Base-by-base conservation (phyloP, 1,140 invertebrate genomes). In the Batillaria attramentaria region DNA sequence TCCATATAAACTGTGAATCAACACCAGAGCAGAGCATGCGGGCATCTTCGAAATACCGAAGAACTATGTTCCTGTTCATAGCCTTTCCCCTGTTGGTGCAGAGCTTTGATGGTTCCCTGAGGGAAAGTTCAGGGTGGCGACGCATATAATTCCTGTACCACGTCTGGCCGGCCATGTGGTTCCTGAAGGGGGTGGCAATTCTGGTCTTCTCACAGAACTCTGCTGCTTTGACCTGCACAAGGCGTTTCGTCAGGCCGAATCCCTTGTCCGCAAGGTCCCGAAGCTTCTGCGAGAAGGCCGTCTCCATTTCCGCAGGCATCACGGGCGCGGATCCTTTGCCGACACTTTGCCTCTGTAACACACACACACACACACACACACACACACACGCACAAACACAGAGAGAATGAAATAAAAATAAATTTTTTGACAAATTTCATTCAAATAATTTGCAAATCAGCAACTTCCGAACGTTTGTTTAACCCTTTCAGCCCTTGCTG, bases 1-100 rank as follows among this genome's bases (percentile, higher is more conserved):
- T 83, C 79, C 79, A 79, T 31, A 79, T 72, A 13, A 20, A n/a
- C 68, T 13, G 28, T 18, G 57, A 28, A 28, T 50, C n/a, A n/a
- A 50, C 10, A 24, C 24, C 46, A 13, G 24, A 13, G 24, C 10
- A 13, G 46, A 13, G 46, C 46, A 13, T 50, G 10, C 24, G 46
- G 24, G 24, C 10, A 24, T 50, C 46, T 10, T 10, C 46, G 24
- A 50, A 50, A 24, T 50, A 50, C 10, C 10, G 24, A 13, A 50
- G 24, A 24, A 50, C 24, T 24, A 50, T 24, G 24, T 10, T 24
- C 46, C 24, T 50, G 46, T 50, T 50, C 46, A 50, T 50, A 10
- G 46, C 46, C 46, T 50, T 50, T 10, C 46, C 46, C 46, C 46
- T 28, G 57, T 62, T 62, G 57, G 57, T 10, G 31, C 57, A 62